Evolutionary conservation across 2,113 vertebrate genomes (phyloP), one percentile per base, ranked within the genome.

Genomic region (Strigops habroptila): DNA sequence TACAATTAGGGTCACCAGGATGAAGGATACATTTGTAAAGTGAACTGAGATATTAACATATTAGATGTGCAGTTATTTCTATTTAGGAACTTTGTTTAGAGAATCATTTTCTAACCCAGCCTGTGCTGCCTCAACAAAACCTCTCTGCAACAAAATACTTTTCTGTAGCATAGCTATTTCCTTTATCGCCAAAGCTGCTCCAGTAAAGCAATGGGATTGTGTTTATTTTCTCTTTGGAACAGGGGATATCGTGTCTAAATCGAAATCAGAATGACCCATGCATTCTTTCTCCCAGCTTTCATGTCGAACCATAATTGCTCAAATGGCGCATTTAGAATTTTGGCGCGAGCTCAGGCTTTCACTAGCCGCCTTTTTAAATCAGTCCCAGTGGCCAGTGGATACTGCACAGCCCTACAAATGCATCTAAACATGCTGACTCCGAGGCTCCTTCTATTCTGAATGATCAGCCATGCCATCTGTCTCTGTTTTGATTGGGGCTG

Each of bases 221-320:
- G 23, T 91, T 96, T 96, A 94, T 96, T 96, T 96, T 89, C 92
- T 95, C 95, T 96, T 96, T 96, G 96, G 94, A 96, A 91, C 96
- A 39, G 88, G 89, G 86, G 80, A 92, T 93, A 63, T 69, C 69
- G 96, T 91, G 91, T 93, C 77, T 96, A 96, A 95, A 96, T 97
- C 92, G 74, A 89, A 86, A 96, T 95, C 95, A 96, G 96, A 96
- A 96, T 96, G 96, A 97, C 96, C 95, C 62, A 28, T 63, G 95
- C 88, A 96, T 96, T 94, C 95, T 96, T 87, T 96, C 95, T 96
- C 93, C 86, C 96, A 94, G 95, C 84, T 96, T 94, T 97, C 93
- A 64, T 96, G 91, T 96, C 33, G 23, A 92, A 93, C 82, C 77
- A 78, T 95, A 96, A 96, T 94, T 96, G 91, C 84, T 96, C 92